These are phyloP conservation scores for Perizoma affinitatum DNA, from an alignment of 2,888 invertebrate genomes.

Conservation along the genomic window DNA sequence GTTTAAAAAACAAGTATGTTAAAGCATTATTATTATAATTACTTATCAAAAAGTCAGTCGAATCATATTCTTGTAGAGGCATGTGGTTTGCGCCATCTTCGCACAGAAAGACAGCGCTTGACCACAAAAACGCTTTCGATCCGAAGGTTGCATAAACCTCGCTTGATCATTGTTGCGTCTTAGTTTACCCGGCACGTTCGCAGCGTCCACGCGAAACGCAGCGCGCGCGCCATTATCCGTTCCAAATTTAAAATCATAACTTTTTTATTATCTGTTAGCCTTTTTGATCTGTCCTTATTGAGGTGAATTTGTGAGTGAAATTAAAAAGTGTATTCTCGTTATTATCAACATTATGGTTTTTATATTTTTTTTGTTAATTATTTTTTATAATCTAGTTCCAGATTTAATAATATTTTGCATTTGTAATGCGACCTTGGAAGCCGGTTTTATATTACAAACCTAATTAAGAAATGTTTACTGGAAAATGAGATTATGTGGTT, in stretches of 20 bases:
- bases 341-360: slow-evolving; percentile 3
- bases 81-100: slow-evolving; percentile 69
- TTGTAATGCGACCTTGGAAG: slow-evolving; percentile 25
- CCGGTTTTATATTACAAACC: slow-evolving; percentile 17
- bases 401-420: slow-evolving; percentile 21
- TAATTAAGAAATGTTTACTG: slow-evolving; percentile 20
- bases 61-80: slow-evolving; percentile 42
- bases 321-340: slow-evolving; percentile 18
- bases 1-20: slow-evolving; percentile 24
- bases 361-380: slow-evolving; percentile 13
- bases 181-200: slow-evolving; percentile 71
- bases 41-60: slow-evolving; percentile 58
- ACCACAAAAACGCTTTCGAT: slow-evolving; percentile 79
- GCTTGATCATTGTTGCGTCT: slow-evolving; percentile 64
- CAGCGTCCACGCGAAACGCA: slow-evolving; percentile 63
- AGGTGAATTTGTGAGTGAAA: slow-evolving; percentile 35
- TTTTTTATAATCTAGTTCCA: slow-evolving; percentile 8
- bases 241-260: slow-evolving; percentile 42
- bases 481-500: slow-evolving; percentile 2
- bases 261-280: slow-evolving; percentile 21
- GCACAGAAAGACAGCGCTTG: slow-evolving; percentile 60
- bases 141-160: slow-evolving; percentile 79
- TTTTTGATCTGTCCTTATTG: slow-evolving; percentile 27
- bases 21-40: slow-evolving; percentile 39
- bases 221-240: slow-evolving; percentile 51